Evolutionary conservation across 2,888 invertebrate genomes (phyloP).

Genomic region (Siphonodentalium dalli): DNA sequence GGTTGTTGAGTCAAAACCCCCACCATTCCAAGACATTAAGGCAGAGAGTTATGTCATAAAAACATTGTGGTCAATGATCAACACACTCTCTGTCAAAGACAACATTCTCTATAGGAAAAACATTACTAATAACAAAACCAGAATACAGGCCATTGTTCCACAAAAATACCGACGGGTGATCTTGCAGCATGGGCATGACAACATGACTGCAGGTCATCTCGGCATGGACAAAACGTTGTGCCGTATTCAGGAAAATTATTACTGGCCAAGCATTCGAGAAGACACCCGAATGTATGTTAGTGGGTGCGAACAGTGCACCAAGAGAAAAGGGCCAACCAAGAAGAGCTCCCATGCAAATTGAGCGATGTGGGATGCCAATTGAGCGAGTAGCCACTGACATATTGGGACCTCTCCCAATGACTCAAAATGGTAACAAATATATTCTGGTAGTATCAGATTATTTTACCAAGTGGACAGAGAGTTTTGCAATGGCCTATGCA

Average conservation of each 20-base stretch:
- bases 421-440: conserved; percentile 4
- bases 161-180: not conserved
- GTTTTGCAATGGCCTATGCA: not conserved
- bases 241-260: not conserved
- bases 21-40: not conserved
- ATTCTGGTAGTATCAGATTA: conserved; percentile 6
- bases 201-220: conserved; percentile 1
- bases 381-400: conserved; percentile 3
- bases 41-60: not conserved
- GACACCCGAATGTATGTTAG: conserved; percentile 1
- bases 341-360: conserved; percentile 1
- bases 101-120: conserved; percentile 1
- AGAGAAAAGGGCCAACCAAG: not conserved
- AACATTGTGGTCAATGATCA: conserved; percentile 4
- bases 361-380: conserved; percentile 1
- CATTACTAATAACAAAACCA: not conserved
- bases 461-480: conserved; percentile 5
- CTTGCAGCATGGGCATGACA: conserved; percentile 3
- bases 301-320: conserved; percentile 6
- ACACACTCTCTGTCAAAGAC: not conserved
- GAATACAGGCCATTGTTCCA: conserved; percentile 3
- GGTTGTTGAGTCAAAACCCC: not conserved
- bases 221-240: not conserved
- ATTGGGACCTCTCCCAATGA: not conserved
- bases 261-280: conserved; percentile 4